phyloP scores from a whole-genome alignment of 1,140 invertebrate genomes.

The Tetragnatha versicolor region DNA sequence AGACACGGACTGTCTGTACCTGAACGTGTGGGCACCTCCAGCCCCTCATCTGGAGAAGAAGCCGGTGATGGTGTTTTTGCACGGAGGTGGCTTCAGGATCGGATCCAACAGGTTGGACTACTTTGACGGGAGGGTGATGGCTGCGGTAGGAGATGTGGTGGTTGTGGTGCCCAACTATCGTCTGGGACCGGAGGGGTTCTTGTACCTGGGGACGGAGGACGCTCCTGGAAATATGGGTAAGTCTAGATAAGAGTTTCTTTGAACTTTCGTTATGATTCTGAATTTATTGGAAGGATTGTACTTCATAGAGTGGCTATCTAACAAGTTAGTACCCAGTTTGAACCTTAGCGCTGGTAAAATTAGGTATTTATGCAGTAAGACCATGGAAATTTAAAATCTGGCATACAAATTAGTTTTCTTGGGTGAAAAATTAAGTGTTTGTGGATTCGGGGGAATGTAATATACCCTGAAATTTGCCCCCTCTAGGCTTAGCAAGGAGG shows the following conservation, averaged over 20 bases:
- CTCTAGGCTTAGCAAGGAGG: no score
- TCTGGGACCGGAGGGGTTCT: constrained; percentile 89
- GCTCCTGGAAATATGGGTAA: constrained; percentile 94
- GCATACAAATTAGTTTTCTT: no score
- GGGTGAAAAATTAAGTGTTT: no score
- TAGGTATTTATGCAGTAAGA: no score
- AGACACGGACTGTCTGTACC: constrained; percentile 88
- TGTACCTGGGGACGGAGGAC: constrained; percentile 89
- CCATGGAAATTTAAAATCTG: no score
- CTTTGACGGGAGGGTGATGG: constrained; percentile 88
- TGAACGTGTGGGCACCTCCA: constrained; percentile 89
- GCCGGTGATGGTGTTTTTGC: constrained; percentile 59
- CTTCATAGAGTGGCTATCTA: neutral
- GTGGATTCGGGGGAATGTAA: no score
- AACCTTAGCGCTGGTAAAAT: no score
- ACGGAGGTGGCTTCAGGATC: constrained; percentile 58
- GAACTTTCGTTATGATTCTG: neutral
- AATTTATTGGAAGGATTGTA: neutral
- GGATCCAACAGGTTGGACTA: constrained; percentile 42
- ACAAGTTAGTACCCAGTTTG: neutral
- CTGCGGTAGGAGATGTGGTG: constrained; percentile 88
- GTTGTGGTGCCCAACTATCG: constrained; percentile 97
- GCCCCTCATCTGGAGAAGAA: constrained; percentile 59
- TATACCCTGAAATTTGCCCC: no score
- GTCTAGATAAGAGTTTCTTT: neutral